These are phyloP conservation scores for Otolemur crassicaudatus DNA, from an alignment of 2,797 vertebrate species.

Conservation along the genomic window DNA sequence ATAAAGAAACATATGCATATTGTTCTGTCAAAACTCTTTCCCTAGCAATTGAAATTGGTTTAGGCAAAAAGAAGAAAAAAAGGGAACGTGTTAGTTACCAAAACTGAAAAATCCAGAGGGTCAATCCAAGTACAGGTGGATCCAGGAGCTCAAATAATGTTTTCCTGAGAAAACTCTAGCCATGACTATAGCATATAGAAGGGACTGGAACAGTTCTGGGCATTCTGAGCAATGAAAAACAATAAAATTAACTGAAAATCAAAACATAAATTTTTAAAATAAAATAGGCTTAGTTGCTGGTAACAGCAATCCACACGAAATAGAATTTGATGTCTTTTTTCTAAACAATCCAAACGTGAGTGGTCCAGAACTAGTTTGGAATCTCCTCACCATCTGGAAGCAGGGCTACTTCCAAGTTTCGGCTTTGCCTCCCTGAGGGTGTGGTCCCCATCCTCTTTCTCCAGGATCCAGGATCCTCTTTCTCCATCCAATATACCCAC, in stretches of 20 bases:
- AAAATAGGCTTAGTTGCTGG: not conserved
- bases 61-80: not conserved
- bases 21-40: not conserved
- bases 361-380: not conserved
- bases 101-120: not conserved
- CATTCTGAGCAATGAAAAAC: not conserved
- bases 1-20: not conserved
- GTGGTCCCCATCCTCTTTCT: not conserved
- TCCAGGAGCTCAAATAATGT: not conserved
- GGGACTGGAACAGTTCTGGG: not conserved
- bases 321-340: slow-evolving; percentile 11
- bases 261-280: not conserved
- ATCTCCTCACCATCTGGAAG: not conserved
- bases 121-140: not conserved
- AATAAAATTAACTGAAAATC: not conserved
- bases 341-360: not conserved
- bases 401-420: not conserved
- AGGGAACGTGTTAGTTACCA: not conserved
- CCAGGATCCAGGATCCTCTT: not conserved
- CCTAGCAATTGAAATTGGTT: not conserved
- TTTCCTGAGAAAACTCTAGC: slow-evolving; percentile 19
- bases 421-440: not conserved
- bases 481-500: not conserved
- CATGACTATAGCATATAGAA: not conserved
- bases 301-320: not conserved